phyloP scores from a whole-genome alignment of 1,140 invertebrate genomes.

The Tribolium castaneum region DNA sequence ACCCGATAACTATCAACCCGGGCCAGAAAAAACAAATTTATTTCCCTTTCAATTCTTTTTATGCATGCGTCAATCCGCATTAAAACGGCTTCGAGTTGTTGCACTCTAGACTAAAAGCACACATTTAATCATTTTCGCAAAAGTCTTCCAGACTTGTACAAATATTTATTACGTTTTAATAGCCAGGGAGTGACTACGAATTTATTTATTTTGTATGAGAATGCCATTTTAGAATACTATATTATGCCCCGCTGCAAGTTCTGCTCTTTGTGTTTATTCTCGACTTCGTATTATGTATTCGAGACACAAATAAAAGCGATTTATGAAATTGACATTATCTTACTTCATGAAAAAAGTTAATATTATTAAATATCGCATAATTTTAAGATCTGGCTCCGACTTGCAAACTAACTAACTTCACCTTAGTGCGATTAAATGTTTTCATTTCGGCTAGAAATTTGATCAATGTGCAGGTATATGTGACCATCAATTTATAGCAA shows the following conservation, averaged over 20 bases:
- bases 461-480: neutral
- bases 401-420: neutral
- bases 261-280: constrained; percentile 37
- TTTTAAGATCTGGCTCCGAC: neutral
- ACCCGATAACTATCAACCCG: constrained; percentile 1
- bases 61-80: neutral
- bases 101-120: neutral
- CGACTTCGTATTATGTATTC: constrained; percentile 34
- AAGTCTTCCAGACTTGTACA: constrained; percentile 18
- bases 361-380: neutral
- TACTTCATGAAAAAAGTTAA: constrained; percentile 16
- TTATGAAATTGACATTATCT: constrained; percentile 40
- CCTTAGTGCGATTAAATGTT: no score
- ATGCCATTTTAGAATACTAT: constrained; percentile 36
- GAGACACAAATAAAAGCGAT: constrained; percentile 38
- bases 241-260: constrained; percentile 26
- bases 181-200: constrained; percentile 32
- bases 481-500: constrained; percentile 23
- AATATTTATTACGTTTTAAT: constrained; percentile 43
- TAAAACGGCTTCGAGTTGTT: neutral
- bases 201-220: constrained; percentile 39
- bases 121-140: constrained; percentile 20
- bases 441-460: no score
- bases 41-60: neutral
- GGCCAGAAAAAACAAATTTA: neutral